Evolutionary conservation across 2,888 invertebrate genomes (phyloP).

Genomic region (Lapara coniferarum): DNA sequence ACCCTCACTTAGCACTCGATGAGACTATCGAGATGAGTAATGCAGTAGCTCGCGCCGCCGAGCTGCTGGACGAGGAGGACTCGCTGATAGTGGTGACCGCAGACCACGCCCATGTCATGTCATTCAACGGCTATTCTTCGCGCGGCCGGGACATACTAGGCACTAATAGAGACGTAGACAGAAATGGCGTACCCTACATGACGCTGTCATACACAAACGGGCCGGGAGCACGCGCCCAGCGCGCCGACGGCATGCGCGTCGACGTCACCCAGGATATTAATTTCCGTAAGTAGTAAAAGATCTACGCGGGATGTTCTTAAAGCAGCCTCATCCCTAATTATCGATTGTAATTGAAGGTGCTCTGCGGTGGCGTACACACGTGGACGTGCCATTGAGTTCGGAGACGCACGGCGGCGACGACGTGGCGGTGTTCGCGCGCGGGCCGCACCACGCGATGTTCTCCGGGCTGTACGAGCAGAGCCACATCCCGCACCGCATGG

Average conservation of each 20-base stretch:
- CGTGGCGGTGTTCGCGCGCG: slow-evolving; percentile 88
- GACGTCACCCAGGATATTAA: slow-evolving; percentile 62
- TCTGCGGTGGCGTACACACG: slow-evolving; percentile 55
- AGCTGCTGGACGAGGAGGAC: slow-evolving; percentile 71
- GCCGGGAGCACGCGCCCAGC: slow-evolving; percentile 83
- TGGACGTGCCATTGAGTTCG: slow-evolving; percentile 80
- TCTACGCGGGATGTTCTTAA: background rate
- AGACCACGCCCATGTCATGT: slow-evolving; percentile 90
- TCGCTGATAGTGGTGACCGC: slow-evolving; percentile 90
- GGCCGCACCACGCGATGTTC: slow-evolving; percentile 89
- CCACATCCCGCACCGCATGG: slow-evolving; percentile 89
- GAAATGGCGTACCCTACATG: slow-evolving; percentile 79
- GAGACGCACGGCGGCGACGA: slow-evolving; percentile 92
- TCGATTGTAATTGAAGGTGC: slow-evolving; percentile 37
- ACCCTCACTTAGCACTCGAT: slow-evolving; percentile 83
- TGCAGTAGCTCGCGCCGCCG: slow-evolving; percentile 77
- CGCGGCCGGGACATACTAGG: slow-evolving; percentile 72
- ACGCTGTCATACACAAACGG: slow-evolving; percentile 81
- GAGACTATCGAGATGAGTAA: slow-evolving; percentile 86
- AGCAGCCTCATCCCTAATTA: background rate
- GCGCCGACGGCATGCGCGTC: slow-evolving; percentile 80
- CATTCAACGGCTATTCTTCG: slow-evolving; percentile 86
- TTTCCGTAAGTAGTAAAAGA: slow-evolving; percentile 50
- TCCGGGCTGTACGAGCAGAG: slow-evolving; percentile 90
- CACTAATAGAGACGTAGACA: slow-evolving; percentile 61